Conservation (phyloP, 2,113 vertebrate species). For the Caranx ignobilis region DNA sequence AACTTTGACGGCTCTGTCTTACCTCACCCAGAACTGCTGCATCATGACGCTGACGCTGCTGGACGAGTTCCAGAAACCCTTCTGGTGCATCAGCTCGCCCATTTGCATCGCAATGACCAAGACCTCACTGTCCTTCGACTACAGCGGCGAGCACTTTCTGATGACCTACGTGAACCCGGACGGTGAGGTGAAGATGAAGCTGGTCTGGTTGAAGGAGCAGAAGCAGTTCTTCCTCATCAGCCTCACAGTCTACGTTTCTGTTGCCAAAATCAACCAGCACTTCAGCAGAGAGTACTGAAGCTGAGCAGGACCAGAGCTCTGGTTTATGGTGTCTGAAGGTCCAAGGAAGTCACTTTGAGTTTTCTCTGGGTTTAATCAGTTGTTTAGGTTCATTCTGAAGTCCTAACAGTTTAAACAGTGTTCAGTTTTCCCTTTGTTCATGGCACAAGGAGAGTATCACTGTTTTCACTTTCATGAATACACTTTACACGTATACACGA, state of each 20-base stretch:
- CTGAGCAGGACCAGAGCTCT: no score
- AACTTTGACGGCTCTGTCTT: neutral
- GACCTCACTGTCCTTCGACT: neutral
- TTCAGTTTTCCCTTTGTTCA: neutral
- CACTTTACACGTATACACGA: no score
- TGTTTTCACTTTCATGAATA: neutral
- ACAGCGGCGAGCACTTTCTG: constrained; percentile 54
- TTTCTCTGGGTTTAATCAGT: neutral
- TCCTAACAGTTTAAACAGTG: neutral
- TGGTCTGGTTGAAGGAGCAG: constrained; percentile 63
- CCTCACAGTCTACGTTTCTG: constrained; percentile 30
- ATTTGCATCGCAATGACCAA: neutral
- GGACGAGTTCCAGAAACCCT: constrained; percentile 60
- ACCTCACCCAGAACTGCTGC: constrained; percentile 67
- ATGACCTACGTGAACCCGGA: constrained; percentile 6
- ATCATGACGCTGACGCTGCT: constrained; percentile 67
- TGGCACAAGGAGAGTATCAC: neutral
- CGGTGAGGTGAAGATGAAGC: constrained; percentile 62
- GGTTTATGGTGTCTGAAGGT: neutral
- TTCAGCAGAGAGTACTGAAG: constrained; percentile 48
- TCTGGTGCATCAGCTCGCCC: constrained; percentile 71
- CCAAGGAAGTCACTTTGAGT: neutral
- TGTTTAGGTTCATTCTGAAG: neutral
- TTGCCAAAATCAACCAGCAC: constrained; percentile 40
- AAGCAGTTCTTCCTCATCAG: constrained; percentile 64